These are phyloP conservation scores for Drosophila sordidapex DNA, from an alignment of 2,888 invertebrate genomes.

Conservation along the genomic window DNA sequence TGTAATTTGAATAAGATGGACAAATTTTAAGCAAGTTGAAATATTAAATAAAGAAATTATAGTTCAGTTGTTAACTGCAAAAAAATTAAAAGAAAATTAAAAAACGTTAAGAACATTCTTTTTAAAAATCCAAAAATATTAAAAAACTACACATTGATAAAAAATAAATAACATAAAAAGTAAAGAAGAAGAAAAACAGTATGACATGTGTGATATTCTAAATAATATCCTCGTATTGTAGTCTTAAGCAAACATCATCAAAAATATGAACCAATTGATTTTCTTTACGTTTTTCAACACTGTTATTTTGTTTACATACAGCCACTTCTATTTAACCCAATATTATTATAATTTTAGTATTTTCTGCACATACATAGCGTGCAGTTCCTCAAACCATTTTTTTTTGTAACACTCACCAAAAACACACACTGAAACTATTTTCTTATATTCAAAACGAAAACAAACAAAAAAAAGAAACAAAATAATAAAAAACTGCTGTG, in stretches of 20 bases:
- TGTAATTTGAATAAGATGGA: constrained; percentile 8
- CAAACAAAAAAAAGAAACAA: background rate
- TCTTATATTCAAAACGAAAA: constrained; percentile 48
- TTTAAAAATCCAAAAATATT: constrained; percentile 7
- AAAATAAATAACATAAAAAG: constrained; percentile 16
- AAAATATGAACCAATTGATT: constrained; percentile 15
- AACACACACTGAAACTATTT: constrained; percentile 48
- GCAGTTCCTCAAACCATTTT: constrained; percentile 12
- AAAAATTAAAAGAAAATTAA: constrained; percentile 25
- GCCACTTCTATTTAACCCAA: constrained; percentile 39
- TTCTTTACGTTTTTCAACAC: constrained; percentile 28
- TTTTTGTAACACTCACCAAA: constrained; percentile 11
- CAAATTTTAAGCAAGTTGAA: constrained; percentile 47
- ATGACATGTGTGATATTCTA: constrained; percentile 80
- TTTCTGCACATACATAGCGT: constrained; percentile 14
- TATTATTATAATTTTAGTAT: constrained; percentile 9
- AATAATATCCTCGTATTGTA: constrained; percentile 76
- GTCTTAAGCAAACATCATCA: constrained; percentile 46
- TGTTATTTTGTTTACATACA: constrained; percentile 35
- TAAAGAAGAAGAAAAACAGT: constrained; percentile 32
- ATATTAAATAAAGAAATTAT: constrained; percentile 55
- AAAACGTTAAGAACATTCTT: constrained; percentile 12
- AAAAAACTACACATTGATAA: constrained; percentile 18
- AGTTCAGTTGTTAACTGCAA: constrained; percentile 58
- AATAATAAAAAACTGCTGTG: constrained; percentile 78